Evolutionary conservation across 2,888 invertebrate species (phyloP), one percentile per base, ranked within the genome.

Genomic region (Mythimna loreyi): DNA sequence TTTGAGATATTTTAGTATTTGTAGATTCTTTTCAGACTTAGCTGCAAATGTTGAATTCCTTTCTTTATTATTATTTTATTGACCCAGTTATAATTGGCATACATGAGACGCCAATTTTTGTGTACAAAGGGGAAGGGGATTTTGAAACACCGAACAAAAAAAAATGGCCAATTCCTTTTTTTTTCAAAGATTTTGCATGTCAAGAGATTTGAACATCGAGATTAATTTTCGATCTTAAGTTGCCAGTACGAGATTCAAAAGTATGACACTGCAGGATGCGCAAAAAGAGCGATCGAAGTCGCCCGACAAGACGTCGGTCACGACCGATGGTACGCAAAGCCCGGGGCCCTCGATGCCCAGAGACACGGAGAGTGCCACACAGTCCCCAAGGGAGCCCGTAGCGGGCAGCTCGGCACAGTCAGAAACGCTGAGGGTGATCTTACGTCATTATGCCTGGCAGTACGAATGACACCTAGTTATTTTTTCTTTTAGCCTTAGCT

Each of bases 381-480:
- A 87, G 62, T 67, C 72, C 64, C 85, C 91, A 71, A 89, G 85
- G 87, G 92, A 92, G 86, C 90, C 94, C 85, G 89, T 89, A 87
- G 88, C 92, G 82, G 93, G 93, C 70, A 88, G 93, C 88, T 94
- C 95, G 69, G 81, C 89, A 70, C 88, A 86, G 83, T 76, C 92
- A 80, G 92, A 93, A 90, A 84, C 92, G 92, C 89, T 91, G 93
- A 94, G 91, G 95, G 95, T 95, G 95, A 95, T 90, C 93, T 92
- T 91, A 92, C 93, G 91, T 92, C 94, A 92, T 92, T 94, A 92
- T 94, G 95, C 94, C 95, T 95, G 95, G 95, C 95, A 93, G 95
- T 94, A 95, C 95, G 94, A 94, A 93, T 92, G 92, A 94, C 95
- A 94, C 94, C 92, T 94, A 94, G 94, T 91, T 93, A 89, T 92